These are phyloP conservation scores for Rousettus madagascariensis DNA, from an alignment of 2,797 vertebrate genomes.

Conservation along the genomic window DNA sequence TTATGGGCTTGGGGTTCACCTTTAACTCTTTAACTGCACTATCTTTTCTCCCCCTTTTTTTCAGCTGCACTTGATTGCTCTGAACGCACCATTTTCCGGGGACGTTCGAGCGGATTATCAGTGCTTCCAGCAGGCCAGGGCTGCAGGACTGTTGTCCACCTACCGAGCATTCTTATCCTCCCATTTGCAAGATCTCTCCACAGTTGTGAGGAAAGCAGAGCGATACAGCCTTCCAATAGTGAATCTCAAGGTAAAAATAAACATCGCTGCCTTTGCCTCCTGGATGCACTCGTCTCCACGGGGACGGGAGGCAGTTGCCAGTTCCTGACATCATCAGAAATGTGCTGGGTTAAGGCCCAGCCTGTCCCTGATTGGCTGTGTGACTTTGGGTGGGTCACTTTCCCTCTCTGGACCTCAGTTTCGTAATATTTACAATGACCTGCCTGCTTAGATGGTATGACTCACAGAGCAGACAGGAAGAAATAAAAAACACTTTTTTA, in stretches of 20 bases:
- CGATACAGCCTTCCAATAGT: conserved; percentile 90
- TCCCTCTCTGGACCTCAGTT: background rate
- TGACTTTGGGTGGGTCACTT: background rate
- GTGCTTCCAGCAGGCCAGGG: conserved; percentile 94
- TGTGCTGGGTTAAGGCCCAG: background rate
- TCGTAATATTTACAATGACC: background rate
- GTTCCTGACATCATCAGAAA: background rate
- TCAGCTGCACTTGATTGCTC: conserved; percentile 93
- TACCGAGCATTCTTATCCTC: conserved; percentile 95
- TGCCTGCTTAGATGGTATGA: background rate
- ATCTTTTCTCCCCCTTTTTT: conserved; percentile 5
- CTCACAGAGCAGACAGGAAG: background rate
- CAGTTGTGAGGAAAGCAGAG: conserved; percentile 93
- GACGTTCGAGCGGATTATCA: conserved; percentile 91
- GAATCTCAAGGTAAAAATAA: conserved; percentile 92
- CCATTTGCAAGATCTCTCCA: conserved; percentile 93
- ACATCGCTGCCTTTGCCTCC: background rate
- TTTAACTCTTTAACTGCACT: rapidly evolving
- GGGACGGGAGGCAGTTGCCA: too few species aligned
- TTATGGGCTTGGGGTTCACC: background rate
- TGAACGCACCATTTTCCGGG: conserved; percentile 93
- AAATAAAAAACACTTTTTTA: background rate
- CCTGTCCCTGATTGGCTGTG: background rate
- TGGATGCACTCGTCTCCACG: background rate
- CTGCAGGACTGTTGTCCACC: conserved; percentile 90